Conservation (phyloP, 2,113 vertebrate species). For the Marmota monax region DNA sequence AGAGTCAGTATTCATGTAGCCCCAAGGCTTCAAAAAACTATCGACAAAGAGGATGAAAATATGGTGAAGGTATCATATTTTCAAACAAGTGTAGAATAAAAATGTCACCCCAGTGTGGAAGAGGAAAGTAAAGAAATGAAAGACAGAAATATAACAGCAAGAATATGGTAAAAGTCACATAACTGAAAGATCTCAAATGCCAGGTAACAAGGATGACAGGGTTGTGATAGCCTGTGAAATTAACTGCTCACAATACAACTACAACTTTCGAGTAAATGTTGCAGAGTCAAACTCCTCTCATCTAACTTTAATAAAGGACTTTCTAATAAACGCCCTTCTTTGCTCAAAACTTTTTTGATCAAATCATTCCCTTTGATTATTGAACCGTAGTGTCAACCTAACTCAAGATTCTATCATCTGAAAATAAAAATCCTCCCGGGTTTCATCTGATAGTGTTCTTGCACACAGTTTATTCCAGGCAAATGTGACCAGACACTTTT, state of each 20-base stretch:
- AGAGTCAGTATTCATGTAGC: background rate
- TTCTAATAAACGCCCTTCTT: background rate
- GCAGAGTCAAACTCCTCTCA: background rate
- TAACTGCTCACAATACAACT: background rate
- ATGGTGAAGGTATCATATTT: background rate
- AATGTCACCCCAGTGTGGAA: background rate
- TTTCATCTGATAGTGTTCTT: background rate
- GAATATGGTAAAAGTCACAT: too few relatives aligned
- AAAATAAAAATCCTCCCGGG: background rate
- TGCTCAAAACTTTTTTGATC: background rate
- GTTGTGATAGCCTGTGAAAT: too few relatives aligned
- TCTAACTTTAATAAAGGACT: background rate
- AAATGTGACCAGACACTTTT: background rate
- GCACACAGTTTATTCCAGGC: background rate
- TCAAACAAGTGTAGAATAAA: background rate
- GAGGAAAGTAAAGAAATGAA: background rate
- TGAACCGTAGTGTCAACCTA: background rate
- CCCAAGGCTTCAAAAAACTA: background rate
- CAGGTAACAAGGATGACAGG: background rate
- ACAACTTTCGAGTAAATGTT: background rate
- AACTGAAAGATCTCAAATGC: background rate
- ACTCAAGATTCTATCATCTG: background rate
- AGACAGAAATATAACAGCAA: background rate
- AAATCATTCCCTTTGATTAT: background rate
- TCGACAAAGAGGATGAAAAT: background rate